Evolutionary conservation across 2,888 invertebrate species (phyloP), one percentile per base, ranked within the genome.

Genomic region (Colletes collaris): DNA sequence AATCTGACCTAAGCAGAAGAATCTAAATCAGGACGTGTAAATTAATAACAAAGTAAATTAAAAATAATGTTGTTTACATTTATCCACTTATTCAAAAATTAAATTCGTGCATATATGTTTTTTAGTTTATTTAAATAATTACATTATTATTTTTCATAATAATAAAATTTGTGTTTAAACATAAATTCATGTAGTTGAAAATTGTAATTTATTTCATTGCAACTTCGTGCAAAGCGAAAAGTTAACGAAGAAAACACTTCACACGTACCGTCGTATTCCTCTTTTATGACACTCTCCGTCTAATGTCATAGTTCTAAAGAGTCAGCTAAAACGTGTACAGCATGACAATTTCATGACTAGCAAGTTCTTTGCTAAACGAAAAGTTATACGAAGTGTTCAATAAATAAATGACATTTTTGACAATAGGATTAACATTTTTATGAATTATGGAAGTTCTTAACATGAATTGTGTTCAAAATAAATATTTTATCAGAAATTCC

Each of bases 301-400:
- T 64, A 64, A 75, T 63, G 56, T 60, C 53, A n/a, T 49, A 52
- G 59, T 53, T 65, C 65, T 49, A 71, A 65, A 46, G 71, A 65
- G 64, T 76, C 76, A 76, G 71, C 71, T 71, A 44, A 65, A 76
- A 71, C 71, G 53, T 71, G 71, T 65, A n/a, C 10, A 19, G 71
- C 53, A 46, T 71, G 16, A 59, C 46, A 52, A 76, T 76, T 53
- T 35, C 50, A 8, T 5, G 11, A 16, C 10, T 16, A 10, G 13
- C 8, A 19, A 27, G 7, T 50, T 5, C 13, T 4, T 10, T 3
- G 11, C 3, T 5, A 37, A 19, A 58, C 4, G 13, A 19, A 58
- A 70, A 56, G 44, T 63, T 44, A 16, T 59, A 72, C 13, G 65
- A 66, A 44, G 44, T 8, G 7, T 44, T n/a, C 11, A 11, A n/a